Conservation (phyloP, 2,797 vertebrate species). For the Melanotaenia nigrans region DNA sequence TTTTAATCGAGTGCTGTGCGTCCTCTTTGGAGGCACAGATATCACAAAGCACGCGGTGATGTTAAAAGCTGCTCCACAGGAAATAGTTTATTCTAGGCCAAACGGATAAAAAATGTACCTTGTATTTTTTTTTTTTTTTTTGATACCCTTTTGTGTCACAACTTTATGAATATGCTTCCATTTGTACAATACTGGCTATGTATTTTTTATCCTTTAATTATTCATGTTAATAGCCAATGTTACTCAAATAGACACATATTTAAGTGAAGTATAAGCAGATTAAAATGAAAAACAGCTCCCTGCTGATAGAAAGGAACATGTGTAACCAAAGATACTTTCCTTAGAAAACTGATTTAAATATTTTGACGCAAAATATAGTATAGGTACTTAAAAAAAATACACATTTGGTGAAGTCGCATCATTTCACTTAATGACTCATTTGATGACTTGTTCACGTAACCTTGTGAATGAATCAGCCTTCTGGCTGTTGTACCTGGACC, state of each 20-base stretch:
- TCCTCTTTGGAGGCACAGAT: conserved; percentile 43
- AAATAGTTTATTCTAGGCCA: conserved; percentile 14
- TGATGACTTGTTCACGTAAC: conserved; percentile 12
- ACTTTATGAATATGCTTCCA: not conserved
- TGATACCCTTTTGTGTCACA: not conserved
- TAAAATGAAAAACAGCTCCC: not conserved
- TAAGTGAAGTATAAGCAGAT: not conserved
- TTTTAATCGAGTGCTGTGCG: conserved; percentile 37
- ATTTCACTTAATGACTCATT: conserved; percentile 1
- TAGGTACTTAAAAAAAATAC: not conserved
- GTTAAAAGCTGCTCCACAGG: conserved; percentile 40
- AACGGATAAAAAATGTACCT: conserved; percentile 12
- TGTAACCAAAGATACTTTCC: conserved; percentile 6
- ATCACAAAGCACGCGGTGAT: conserved; percentile 44
- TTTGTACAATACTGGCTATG: not conserved
- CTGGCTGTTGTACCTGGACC: not conserved
- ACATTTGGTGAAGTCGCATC: conserved; percentile 10
- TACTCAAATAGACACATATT: not conserved
- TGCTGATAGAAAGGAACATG: not conserved
- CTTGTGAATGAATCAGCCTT: conserved; percentile 30
- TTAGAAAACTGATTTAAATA: not conserved
- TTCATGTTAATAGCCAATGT: not conserved
- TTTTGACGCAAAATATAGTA: not conserved
- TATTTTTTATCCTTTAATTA: not conserved
- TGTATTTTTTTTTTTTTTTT: not conserved